phyloP scores from a whole-genome alignment of 2,113 vertebrate genomes.

The Probosciger aterrimus region DNA sequence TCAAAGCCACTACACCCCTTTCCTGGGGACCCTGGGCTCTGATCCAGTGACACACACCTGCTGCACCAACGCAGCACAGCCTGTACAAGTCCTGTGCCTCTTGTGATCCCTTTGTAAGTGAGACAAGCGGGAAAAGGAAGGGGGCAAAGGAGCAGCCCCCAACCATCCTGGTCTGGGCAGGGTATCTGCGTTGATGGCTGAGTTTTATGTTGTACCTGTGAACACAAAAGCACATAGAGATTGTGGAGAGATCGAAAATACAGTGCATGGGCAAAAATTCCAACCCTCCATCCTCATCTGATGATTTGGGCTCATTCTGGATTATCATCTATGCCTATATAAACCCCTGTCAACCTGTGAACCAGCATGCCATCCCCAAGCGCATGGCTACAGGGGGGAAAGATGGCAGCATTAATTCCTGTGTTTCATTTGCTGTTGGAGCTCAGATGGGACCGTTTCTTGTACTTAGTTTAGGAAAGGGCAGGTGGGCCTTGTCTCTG shows the following conservation, averaged over 20 bases:
- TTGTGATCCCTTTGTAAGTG: not conserved
- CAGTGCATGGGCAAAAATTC: not conserved
- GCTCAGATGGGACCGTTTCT: not conserved
- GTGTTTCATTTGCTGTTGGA: not conserved
- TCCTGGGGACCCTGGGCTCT: not conserved
- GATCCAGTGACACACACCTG: not conserved
- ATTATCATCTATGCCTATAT: not conserved
- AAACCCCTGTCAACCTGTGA: not conserved
- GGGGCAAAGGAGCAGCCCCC: not conserved
- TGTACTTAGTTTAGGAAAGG: not conserved
- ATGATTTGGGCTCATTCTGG: not conserved
- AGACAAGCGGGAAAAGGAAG: not conserved
- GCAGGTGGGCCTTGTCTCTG: accelerated
- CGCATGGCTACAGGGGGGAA: not conserved
- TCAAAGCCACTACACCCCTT: not conserved
- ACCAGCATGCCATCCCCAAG: not conserved
- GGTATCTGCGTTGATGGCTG: not conserved
- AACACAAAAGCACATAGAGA: not conserved
- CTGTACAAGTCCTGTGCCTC: not conserved
- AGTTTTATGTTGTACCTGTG: not conserved
- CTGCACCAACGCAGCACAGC: not conserved
- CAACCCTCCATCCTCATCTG: not conserved
- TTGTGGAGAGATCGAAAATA: not conserved
- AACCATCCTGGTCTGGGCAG: not conserved
- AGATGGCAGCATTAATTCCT: not conserved